Base-by-base conservation (phyloP, 2,113 vertebrate species). In the Diphyllodes magnificus region DNA sequence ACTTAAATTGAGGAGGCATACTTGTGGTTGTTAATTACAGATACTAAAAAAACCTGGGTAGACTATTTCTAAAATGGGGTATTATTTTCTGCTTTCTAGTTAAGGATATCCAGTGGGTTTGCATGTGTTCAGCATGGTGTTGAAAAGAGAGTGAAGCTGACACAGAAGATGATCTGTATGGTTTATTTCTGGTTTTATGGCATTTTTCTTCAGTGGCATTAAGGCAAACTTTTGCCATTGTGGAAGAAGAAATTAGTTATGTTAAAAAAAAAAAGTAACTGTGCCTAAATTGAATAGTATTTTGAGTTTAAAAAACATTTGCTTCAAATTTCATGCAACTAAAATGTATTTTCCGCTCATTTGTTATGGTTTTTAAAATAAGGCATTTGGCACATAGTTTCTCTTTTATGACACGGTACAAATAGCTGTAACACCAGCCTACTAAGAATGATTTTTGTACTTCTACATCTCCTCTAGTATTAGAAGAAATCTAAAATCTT, bases 301-400 rank as follows among this genome's bases (percentile, higher is more conserved):
- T 88, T 85, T 84, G 23, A 72, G 23, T 76, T 91, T 64, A 59
- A 77, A 90, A 91, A 85, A 54, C 81, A 80, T 90, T 96, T 94
- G 75, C 64, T 94, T 94, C 87, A 85, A 89, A 95, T 97, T 95
- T 95, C 95, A 94, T 90, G 95, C 90, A 82, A 85, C 75, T 93
- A 53, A 94, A 82, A 69, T 94, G 4, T 59, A 63, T 95, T 93
- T 97, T 97, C 90, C 33, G 60, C 70, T 39, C 54, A 92, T 96
- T 93, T 73, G 63, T 73, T 82, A 72, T 17, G 84, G 95, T 95
- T 92, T 91, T 87, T 31, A 85, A 94, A 91, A 85, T 37, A 27
- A 91, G 63, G 13, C 42, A 23, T 82, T 97, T 95, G 81, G 63
- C 90, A 82, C 78, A 40, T 79, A 72, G 59, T 8, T 44, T 73